phyloP scores from a whole-genome alignment of 2,113 vertebrate genomes.

The Anthoscopus minutus region DNA sequence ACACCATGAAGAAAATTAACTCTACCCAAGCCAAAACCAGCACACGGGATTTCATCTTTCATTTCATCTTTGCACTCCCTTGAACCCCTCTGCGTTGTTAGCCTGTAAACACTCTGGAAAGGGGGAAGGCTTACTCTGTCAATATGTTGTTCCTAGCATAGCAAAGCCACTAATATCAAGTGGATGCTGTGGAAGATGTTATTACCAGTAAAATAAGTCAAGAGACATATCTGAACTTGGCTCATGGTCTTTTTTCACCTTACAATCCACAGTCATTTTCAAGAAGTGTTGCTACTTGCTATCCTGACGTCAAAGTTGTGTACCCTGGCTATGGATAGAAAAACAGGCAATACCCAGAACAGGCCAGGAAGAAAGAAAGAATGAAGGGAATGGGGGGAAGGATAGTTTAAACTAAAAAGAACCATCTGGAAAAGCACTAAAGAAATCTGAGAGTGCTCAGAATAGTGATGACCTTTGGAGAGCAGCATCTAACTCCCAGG shows the following conservation, averaged over 20 bases:
- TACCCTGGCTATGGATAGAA: neutral
- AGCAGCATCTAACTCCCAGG: neutral
- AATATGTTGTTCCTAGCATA: neutral
- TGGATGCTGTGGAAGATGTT: neutral
- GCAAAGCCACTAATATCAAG: neutral
- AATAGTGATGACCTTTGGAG: neutral
- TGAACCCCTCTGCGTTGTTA: neutral
- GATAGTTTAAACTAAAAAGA: neutral
- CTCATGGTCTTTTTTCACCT: neutral
- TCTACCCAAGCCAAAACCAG: neutral
- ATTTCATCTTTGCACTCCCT: neutral
- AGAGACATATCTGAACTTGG: neutral
- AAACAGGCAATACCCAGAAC: neutral
- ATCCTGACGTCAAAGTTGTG: neutral
- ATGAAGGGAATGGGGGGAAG: neutral
- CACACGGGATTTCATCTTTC: rapidly evolving
- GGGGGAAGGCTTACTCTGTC: neutral
- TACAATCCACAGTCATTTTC: neutral
- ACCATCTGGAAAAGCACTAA: neutral
- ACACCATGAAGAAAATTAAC: neutral
- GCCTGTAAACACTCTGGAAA: neutral
- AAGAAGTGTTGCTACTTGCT: neutral
- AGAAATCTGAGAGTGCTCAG: neutral
- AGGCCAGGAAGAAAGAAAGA: neutral
- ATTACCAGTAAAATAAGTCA: neutral